phyloP scores from a whole-genome alignment of 2,888 invertebrate species.

The Tipula unca region DNA sequence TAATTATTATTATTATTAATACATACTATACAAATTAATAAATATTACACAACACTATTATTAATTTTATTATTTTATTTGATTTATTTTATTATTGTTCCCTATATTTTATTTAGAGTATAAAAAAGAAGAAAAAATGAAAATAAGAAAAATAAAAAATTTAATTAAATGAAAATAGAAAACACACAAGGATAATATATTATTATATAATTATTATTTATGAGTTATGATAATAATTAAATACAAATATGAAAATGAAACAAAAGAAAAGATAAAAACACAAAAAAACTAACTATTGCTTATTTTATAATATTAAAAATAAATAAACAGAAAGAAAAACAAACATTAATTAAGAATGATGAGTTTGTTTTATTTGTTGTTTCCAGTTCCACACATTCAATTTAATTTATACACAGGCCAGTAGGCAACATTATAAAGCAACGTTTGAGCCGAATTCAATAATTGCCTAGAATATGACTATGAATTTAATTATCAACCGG shows the following conservation, averaged over 20 bases:
- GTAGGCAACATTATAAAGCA: too few relatives aligned
- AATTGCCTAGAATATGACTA: too few relatives aligned
- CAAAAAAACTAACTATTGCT: slow-evolving; percentile 14
- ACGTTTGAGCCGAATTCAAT: too few relatives aligned
- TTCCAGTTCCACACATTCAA: background rate
- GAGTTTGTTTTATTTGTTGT: background rate
- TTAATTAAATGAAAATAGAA: background rate
- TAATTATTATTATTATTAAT: background rate
- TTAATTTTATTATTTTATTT: background rate
- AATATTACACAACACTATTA: background rate
- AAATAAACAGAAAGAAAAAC: background rate
- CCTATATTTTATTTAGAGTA: background rate
- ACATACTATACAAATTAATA: background rate
- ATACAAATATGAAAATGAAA: slow-evolving; percentile 20
- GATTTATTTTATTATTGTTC: slow-evolving; percentile 2
- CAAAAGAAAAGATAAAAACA: background rate
- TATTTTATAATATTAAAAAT: background rate
- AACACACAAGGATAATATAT: background rate
- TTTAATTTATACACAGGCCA: too few relatives aligned
- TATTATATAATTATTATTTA: background rate
- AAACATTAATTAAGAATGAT: background rate
- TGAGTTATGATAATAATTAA: slow-evolving; percentile 19
- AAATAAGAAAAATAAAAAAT: slow-evolving; percentile 17
- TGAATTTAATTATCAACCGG: too few relatives aligned
- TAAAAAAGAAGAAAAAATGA: slow-evolving; percentile 15